These are phyloP conservation scores for Synergus umbraculus DNA, from an alignment of 2,888 invertebrate genomes.

Conservation along the genomic window DNA sequence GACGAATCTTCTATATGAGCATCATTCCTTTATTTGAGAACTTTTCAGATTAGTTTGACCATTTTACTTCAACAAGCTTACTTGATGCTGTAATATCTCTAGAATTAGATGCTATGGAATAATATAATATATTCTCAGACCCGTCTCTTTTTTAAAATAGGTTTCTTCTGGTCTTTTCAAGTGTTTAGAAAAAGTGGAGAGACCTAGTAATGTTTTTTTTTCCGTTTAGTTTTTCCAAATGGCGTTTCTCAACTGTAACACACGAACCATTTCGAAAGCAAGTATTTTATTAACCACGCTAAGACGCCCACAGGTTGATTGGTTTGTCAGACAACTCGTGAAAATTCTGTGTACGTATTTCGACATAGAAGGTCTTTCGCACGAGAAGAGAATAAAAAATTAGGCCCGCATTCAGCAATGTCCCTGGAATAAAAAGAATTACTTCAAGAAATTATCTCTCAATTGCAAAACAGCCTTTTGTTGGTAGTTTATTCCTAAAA, in stretches of 20 bases:
- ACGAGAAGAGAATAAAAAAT: slow-evolving; percentile 34
- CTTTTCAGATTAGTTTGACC: no score
- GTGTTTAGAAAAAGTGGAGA: not conserved
- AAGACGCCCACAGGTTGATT: not conserved
- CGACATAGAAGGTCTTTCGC: slow-evolving; percentile 10
- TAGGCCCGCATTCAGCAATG: slow-evolving; percentile 1
- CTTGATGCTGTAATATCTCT: not conserved
- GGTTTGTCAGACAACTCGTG: not conserved
- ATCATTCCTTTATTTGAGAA: no score
- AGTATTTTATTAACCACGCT: not conserved
- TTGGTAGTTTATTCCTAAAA: not conserved
- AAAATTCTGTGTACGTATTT: slow-evolving; percentile 29
- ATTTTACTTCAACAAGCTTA: no score
- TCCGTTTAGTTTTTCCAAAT: not conserved
- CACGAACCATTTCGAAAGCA: not conserved
- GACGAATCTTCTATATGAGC: not conserved
- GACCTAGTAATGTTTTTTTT: not conserved
- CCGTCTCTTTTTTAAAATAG: not conserved
- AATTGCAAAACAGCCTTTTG: not conserved
- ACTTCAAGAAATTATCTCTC: not conserved
- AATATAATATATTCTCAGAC: not conserved
- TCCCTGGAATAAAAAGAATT: not conserved
- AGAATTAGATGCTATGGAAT: not conserved
- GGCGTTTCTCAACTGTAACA: not conserved
- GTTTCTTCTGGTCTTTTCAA: not conserved